Percentiles rank a stretch among this genome's conserved stretches.
Evolutionary conservation across 2,888 invertebrate genomes (phyloP).

Genomic region (Meganola albula): DNA sequence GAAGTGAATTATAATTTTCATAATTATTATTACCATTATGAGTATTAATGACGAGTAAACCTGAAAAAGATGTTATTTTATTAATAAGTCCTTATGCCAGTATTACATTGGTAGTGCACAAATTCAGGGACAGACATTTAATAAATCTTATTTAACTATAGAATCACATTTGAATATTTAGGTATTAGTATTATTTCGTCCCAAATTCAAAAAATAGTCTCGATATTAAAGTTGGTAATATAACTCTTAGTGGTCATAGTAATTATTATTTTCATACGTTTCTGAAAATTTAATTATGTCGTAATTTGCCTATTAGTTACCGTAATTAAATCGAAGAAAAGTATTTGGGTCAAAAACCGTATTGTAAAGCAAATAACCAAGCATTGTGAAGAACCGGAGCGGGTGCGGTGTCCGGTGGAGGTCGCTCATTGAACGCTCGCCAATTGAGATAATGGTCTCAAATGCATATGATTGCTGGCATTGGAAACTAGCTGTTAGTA

Average conservation of each 20-base stretch:
- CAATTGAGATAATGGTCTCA: constrained; percentile 75
- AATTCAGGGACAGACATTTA: too few species aligned
- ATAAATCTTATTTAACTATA: too few species aligned
- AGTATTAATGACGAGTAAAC: constrained; percentile 42
- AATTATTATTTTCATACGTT: too few species aligned
- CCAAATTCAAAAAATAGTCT: too few species aligned
- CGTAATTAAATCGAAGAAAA: constrained; percentile 8
- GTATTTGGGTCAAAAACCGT: constrained; percentile 45
- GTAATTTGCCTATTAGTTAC: background rate
- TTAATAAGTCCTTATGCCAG: constrained; percentile 31
- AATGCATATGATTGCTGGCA: constrained; percentile 75
- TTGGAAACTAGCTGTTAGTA: constrained; percentile 61
- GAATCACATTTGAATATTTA: too few species aligned
- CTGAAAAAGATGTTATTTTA: constrained; percentile 53
- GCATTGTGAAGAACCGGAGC: constrained; percentile 45
- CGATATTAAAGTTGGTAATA: too few species aligned
- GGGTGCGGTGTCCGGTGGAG: constrained; percentile 71
- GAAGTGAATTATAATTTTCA: constrained; percentile 42
- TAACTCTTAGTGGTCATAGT: too few species aligned
- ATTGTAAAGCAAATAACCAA: constrained; percentile 62
- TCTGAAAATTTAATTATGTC: too few species aligned
- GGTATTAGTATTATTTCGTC: too few species aligned
- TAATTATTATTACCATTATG: constrained; percentile 46
- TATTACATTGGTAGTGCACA: too few species aligned
- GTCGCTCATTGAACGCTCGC: constrained; percentile 67